Conservation (phyloP, 1,140 invertebrate genomes). For the Calliphora vicina region DNA sequence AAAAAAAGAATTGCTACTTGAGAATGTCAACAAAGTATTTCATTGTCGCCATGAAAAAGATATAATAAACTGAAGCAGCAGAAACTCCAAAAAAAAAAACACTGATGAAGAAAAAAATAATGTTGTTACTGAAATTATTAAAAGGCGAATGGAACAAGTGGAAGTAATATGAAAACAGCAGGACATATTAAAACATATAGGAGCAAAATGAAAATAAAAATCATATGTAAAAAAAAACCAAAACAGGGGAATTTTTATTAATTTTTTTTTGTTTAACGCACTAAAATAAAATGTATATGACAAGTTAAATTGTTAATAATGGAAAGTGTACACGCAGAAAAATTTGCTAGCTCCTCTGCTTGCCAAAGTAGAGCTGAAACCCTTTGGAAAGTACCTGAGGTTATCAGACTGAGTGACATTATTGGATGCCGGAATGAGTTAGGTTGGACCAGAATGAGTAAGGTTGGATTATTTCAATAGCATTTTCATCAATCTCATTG, state of each 20-base stretch:
- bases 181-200: neutral
- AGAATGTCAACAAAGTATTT: slow-evolving; percentile 17
- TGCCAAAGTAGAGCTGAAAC: too few relatives aligned
- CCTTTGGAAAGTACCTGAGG: too few relatives aligned
- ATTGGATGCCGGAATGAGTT: too few relatives aligned
- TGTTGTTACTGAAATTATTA: neutral
- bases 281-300: neutral
- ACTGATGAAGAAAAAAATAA: neutral
- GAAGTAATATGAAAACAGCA: slow-evolving; percentile 1
- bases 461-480: too few relatives aligned
- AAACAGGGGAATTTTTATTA: neutral
- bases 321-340: too few relatives aligned
- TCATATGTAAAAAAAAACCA: neutral
- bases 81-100: neutral
- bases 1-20: slow-evolving; percentile 19
- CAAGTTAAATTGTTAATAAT: neutral
- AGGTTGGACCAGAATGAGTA: too few relatives aligned
- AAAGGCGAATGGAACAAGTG: slow-evolving; percentile 1
- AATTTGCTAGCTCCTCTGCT: too few relatives aligned
- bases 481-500: too few relatives aligned
- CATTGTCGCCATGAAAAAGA: slow-evolving; percentile 13
- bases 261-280: neutral
- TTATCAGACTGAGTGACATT: too few relatives aligned
- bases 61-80: neutral
- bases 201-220: neutral